These are phyloP conservation scores for Sphenopsis melanotis DNA, from an alignment of 2,797 vertebrate species.

Conservation along the genomic window DNA sequence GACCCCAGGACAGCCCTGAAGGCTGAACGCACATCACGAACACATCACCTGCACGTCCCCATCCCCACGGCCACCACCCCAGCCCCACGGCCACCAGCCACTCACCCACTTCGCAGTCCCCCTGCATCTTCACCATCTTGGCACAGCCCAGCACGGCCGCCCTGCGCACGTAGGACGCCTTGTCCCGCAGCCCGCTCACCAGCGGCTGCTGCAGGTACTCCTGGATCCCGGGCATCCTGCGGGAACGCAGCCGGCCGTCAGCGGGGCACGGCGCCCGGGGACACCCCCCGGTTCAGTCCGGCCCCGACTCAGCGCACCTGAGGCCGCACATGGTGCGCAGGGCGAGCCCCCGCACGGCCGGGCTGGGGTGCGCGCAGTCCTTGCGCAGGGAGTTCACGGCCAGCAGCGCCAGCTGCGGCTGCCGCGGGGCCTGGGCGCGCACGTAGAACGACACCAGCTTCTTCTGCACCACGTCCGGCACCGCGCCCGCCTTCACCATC, in stretches of 20 bases:
- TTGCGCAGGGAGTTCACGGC: slow-evolving; percentile 93
- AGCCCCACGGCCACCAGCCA: not conserved
- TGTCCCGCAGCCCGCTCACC: slow-evolving; percentile 85
- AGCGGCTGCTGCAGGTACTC: slow-evolving; percentile 93
- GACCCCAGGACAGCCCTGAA: accelerated
- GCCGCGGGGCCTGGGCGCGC: slow-evolving; percentile 86
- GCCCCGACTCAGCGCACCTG: slow-evolving; percentile 68
- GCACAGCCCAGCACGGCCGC: slow-evolving; percentile 93
- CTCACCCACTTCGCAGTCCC: slow-evolving; percentile 81
- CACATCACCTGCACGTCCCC: accelerated
- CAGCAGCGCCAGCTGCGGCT: slow-evolving; percentile 90
- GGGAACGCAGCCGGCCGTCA: not conserved
- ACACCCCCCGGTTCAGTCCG: no score
- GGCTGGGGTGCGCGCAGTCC: slow-evolving; percentile 92
- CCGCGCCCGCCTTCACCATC: slow-evolving; percentile 94
- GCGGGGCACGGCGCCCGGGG: not conserved
- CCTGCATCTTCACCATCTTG: slow-evolving; percentile 87
- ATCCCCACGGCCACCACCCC: not conserved
- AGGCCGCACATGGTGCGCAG: slow-evolving; percentile 92
- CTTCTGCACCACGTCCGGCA: slow-evolving; percentile 91
- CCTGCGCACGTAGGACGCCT: slow-evolving; percentile 90
- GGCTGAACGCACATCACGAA: accelerated
- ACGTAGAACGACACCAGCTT: slow-evolving; percentile 93
- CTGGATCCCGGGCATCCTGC: slow-evolving; percentile 88
- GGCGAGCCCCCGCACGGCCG: slow-evolving; percentile 91